Evolutionary conservation across 1,140 invertebrate genomes (phyloP), one percentile per base, ranked within the genome.

Genomic region (Drosophila tani): DNA sequence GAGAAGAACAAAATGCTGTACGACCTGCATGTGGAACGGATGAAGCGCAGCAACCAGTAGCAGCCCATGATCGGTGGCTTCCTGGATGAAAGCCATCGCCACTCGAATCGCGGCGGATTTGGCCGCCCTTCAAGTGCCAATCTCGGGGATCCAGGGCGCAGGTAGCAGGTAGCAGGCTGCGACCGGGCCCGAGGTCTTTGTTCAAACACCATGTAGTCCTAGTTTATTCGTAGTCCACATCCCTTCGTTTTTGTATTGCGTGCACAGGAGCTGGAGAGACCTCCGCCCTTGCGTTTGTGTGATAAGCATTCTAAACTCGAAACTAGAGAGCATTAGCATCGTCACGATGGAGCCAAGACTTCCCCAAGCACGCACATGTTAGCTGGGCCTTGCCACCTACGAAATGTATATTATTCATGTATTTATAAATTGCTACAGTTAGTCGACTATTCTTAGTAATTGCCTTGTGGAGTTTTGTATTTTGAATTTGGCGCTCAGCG

Each of bases 1-100:
- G 74, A 79, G 15, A 93, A 92, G 53, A 93, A 93, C 63, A 93
- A 93, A 57, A 78, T 93, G 68, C 68, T 93, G 24, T 91, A 93
- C 58, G 92, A 93, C 49, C 74, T 93, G 45, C 91, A 93, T 51
- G 74, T 81, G 17, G 92, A 93, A 53, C 85, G 92, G 29, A 40
- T 88, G 6, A 92, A 91, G 60, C 77, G 92, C 17, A 74, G 47
- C 62, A 68, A 45, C 56, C 86, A 90, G 17, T 90, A 84, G 51
- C 35, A 57, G n/a, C 7, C 19, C 1, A 19, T 15, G 3, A 21
- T 12, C 27, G 12, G 9, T 40, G 53, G 51, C 17, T 53, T 53
- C 1, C 29, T 17, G 17, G 14, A 40, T 19, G 21, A 24, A 56
- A 11, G 53, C 14, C 53, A 40, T 55, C 35, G 53, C 38, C 21